A percentile compares a stretch with the other conserved stretches of the same genome.
These are phyloP conservation scores for Elaphurus davidianus DNA, from an alignment of 2,113 vertebrate species.

Conservation along the genomic window DNA sequence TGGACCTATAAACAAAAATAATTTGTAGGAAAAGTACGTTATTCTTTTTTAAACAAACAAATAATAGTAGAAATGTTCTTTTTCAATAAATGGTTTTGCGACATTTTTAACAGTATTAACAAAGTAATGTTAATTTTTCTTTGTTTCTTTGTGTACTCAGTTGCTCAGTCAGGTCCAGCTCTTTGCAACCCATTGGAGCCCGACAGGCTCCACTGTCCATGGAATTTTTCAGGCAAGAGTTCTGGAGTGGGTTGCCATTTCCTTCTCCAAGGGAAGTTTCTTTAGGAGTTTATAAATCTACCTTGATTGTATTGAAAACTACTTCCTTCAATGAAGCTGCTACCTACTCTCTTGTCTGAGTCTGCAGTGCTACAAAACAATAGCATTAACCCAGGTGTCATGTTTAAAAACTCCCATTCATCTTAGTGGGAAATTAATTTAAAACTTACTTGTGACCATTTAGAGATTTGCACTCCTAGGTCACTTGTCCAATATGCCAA, in stretches of 20 bases:
- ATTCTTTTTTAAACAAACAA: background rate
- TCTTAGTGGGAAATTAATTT: constrained; percentile 57
- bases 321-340: background rate
- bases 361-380: background rate
- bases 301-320: background rate
- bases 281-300: background rate
- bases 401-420: constrained; percentile 26
- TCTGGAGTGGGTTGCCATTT: background rate
- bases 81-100: constrained; percentile 20
- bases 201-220: background rate
- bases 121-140: background rate
- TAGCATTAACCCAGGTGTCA: background rate
- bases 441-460: constrained; percentile 48
- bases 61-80: background rate
- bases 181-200: background rate
- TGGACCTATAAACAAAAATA: background rate
- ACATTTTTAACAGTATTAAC: background rate
- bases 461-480: constrained; percentile 35
- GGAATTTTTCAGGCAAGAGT: background rate
- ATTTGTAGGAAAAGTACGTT: background rate
- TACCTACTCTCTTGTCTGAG: background rate
- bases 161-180: background rate
- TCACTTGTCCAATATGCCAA: constrained; percentile 49
- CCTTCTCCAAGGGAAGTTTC: background rate
- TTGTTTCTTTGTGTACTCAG: background rate